These are phyloP conservation scores for Nasua narica DNA, from an alignment of 2,797 vertebrate genomes.

Conservation along the genomic window DNA sequence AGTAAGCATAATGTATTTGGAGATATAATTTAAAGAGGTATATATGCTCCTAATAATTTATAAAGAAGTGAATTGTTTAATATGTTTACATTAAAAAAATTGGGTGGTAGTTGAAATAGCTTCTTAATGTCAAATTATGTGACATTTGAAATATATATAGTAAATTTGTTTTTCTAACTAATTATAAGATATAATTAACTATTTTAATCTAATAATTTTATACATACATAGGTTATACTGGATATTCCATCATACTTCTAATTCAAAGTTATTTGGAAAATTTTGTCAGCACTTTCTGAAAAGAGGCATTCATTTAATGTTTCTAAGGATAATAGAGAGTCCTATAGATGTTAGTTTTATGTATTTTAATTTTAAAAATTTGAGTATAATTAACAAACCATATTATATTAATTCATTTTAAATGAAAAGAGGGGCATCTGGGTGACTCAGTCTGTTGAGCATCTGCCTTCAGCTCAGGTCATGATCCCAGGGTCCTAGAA, in stretches of 20 bases:
- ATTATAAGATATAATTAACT: neutral
- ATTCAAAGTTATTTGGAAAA: neutral
- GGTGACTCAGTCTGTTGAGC: too few relatives aligned
- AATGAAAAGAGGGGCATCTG: neutral
- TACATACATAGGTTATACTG: constrained; percentile 56
- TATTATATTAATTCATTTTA: constrained; percentile 7
- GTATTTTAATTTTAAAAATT: neutral
- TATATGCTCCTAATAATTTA: neutral
- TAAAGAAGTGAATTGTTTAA: neutral
- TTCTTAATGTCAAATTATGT: neutral
- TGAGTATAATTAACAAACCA: neutral
- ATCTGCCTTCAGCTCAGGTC: too few relatives aligned
- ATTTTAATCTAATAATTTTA: neutral
- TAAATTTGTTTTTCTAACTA: neutral
- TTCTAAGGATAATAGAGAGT: constrained; percentile 63
- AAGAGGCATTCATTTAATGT: constrained; percentile 41
- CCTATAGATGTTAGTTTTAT: constrained; percentile 61
- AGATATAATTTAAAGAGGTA: neutral
- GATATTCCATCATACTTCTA: neutral
- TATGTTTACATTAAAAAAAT: neutral
- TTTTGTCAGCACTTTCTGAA: constrained; percentile 56
- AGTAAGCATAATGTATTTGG: neutral
- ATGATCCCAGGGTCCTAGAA: too few relatives aligned
- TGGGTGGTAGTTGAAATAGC: neutral
- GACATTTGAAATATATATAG: neutral